Conservation (phyloP, 2,797 vertebrate genomes). For the Arnoldichthys spilopterus region DNA sequence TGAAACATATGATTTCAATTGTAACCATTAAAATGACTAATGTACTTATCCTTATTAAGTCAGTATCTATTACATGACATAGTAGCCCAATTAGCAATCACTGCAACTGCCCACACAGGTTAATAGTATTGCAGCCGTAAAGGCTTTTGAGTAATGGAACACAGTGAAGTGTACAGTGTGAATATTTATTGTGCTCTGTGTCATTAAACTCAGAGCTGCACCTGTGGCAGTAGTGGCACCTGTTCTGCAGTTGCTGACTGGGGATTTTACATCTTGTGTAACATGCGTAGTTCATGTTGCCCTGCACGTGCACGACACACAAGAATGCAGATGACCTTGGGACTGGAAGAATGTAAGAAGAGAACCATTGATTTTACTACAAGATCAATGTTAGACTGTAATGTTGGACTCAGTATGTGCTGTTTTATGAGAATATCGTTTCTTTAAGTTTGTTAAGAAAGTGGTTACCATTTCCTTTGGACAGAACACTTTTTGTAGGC, state of each 20-base stretch:
- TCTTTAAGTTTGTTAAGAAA: constrained; percentile 68
- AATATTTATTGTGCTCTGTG: not conserved
- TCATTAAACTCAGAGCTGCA: constrained; percentile 17
- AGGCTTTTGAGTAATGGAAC: not conserved
- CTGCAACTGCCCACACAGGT: not conserved
- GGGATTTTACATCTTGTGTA: not conserved
- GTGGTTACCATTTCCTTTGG: constrained; percentile 69
- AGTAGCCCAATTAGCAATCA: constrained; percentile 1
- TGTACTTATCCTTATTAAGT: constrained; percentile 18
- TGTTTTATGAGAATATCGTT: constrained; percentile 62
- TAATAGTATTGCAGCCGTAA: not conserved
- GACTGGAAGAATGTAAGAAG: constrained; percentile 20
- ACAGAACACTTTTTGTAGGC: constrained; percentile 81
- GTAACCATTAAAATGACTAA: not conserved
- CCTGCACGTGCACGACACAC: constrained; percentile 9
- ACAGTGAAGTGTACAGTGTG: not conserved
- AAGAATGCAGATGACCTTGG: constrained; percentile 32
- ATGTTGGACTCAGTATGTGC: constrained; percentile 60
- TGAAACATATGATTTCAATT: no score
- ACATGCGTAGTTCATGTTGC: not conserved
- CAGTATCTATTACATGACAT: not conserved
- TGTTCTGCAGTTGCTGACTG: constrained; percentile 4
- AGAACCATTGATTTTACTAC: constrained; percentile 11
- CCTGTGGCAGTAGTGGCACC: constrained; percentile 12
- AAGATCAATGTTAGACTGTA: not conserved